These are phyloP conservation scores for Athalia rosae DNA, from an alignment of 2,888 invertebrate species.

Conservation along the genomic window DNA sequence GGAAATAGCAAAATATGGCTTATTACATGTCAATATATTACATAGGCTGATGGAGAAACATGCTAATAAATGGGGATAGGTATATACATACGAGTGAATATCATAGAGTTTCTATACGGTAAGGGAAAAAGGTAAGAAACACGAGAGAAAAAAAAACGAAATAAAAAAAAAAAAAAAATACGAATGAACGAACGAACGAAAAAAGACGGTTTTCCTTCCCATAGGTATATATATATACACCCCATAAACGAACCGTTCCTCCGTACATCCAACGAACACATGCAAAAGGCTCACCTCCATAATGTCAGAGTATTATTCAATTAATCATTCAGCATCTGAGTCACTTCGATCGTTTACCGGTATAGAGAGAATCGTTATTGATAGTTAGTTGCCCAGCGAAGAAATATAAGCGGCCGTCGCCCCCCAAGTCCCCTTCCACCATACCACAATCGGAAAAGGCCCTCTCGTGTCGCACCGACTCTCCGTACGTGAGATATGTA, in stretches of 20 bases:
- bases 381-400: conserved; percentile 49
- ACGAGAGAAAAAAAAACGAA: too few relatives aligned
- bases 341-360: conserved; percentile 60
- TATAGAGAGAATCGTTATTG: conserved; percentile 52
- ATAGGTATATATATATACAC: neutral
- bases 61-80: too few relatives aligned
- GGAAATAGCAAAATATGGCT: too few relatives aligned
- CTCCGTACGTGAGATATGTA: too few relatives aligned
- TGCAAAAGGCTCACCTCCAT: neutral
- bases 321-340: conserved; percentile 66
- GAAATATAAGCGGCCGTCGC: neutral
- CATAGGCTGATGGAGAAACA: too few relatives aligned
- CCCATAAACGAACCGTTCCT: neutral
- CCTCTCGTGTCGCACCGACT: neutral
- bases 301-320: conserved; percentile 54
- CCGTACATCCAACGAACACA: neutral
- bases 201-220: neutral
- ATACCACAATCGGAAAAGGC: neutral
- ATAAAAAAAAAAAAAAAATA: too few relatives aligned
- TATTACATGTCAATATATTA: too few relatives aligned
- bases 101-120: too few relatives aligned
- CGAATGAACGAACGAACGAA: too few relatives aligned
- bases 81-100: too few relatives aligned
- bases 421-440: neutral
- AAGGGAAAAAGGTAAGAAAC: too few relatives aligned